phyloP scores from a whole-genome alignment of 2,888 invertebrate species.

The Geophilus truncorum region DNA sequence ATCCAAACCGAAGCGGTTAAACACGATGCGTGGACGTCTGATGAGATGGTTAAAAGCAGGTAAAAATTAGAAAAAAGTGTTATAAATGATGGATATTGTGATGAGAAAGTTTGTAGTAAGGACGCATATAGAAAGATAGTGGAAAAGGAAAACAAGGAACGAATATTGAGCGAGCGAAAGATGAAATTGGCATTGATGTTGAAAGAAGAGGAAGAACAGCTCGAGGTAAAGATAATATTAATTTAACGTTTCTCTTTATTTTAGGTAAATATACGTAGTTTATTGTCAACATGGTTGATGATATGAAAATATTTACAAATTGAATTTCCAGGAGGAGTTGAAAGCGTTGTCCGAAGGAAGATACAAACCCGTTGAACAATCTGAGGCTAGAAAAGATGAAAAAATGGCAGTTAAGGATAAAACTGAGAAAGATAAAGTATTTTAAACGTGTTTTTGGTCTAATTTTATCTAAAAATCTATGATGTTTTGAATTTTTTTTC shows the following conservation, averaged over 20 bases:
- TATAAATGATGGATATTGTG: too few species aligned
- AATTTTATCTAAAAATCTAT: neutral
- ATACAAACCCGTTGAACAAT: neutral
- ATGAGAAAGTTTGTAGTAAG: neutral
- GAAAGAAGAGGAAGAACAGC: neutral
- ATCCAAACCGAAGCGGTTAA: neutral
- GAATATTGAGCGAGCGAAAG: neutral
- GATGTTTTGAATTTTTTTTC: neutral
- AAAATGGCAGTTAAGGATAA: neutral
- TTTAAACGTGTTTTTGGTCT: neutral
- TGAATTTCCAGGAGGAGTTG: neutral
- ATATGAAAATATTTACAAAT: neutral
- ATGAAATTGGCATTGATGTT: neutral
- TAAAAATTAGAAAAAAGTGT: neutral
- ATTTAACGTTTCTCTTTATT: neutral
- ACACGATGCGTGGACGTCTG: conserved; percentile 3
- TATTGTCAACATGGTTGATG: neutral
- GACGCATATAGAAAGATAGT: neutral
- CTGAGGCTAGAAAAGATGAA: too few species aligned
- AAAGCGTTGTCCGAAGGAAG: neutral
- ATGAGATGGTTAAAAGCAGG: neutral
- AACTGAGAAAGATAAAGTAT: neutral
- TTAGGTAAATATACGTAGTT: neutral
- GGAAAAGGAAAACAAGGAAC: neutral
- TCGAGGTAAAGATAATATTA: neutral